Conservation (phyloP, 2,888 invertebrate genomes). For the Lymantria dispar region DNA sequence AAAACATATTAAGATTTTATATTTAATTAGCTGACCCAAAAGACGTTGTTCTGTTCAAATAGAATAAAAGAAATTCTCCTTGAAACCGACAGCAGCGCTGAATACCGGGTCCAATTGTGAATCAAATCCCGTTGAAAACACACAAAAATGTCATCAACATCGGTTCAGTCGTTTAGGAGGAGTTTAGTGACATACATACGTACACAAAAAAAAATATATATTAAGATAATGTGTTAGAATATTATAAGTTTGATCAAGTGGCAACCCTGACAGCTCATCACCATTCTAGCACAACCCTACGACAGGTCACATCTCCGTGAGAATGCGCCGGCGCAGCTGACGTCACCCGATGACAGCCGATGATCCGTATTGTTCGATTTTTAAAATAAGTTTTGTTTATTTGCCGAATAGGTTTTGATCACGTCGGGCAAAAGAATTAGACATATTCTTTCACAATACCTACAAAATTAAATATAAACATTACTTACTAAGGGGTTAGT, state of each 20-base stretch:
- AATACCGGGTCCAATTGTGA: no score
- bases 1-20: neutral
- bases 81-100: no score
- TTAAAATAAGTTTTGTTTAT: constrained; percentile 24
- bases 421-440: constrained; percentile 10
- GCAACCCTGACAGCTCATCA: constrained; percentile 17
- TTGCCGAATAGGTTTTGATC: constrained; percentile 27
- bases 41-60: no score
- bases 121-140: no score
- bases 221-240: no score
- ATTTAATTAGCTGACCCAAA: no score
- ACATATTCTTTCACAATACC: constrained; percentile 10
- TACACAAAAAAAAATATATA: no score
- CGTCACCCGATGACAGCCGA: constrained; percentile 30
- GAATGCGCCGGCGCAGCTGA: constrained; percentile 35
- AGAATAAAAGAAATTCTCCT: no score
- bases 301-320: constrained; percentile 37
- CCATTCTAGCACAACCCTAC: constrained; percentile 24
- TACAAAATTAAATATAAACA: constrained; percentile 10
- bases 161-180: no score
- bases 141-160: no score
- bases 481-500: constrained; percentile 1
- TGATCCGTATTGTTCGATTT: constrained; percentile 23
- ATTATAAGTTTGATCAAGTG: neutral
- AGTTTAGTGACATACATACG: no score